Percentiles rank a stretch among this genome's conserved stretches.
Evolutionary conservation across 2,797 vertebrate species (phyloP).

Genomic region (Eupleurogrammus muticus): DNA sequence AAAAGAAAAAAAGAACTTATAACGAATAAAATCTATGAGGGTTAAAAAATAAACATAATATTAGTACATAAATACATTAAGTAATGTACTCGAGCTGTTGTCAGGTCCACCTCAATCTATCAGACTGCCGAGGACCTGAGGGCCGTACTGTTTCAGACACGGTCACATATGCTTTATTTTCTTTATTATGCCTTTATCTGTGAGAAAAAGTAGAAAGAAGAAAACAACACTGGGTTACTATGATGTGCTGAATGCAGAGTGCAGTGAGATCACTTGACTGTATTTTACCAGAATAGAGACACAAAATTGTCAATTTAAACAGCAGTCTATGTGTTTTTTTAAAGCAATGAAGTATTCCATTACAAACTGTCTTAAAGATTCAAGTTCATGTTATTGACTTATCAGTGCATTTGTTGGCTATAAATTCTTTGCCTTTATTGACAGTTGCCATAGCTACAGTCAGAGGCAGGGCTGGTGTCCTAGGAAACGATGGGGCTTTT

Average conservation of each 20-base stretch:
- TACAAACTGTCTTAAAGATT: constrained; percentile 18
- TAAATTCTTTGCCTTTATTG: constrained; percentile 61
- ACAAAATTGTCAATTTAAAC: background rate
- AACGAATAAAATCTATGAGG: too few species aligned
- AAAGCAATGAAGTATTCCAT: constrained; percentile 7
- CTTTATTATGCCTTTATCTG: background rate
- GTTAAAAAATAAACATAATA: too few species aligned
- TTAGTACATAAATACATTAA: too few species aligned
- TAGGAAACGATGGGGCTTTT: constrained; percentile 62
- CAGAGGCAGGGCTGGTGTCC: constrained; percentile 63
- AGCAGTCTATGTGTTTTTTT: constrained; percentile 19
- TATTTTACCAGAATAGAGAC: background rate
- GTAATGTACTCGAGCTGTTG: too few species aligned
- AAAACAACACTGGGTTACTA: background rate
- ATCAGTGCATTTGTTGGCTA: constrained; percentile 39
- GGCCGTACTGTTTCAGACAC: too few species aligned
- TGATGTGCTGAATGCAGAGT: background rate
- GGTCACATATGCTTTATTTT: background rate
- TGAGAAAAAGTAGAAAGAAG: constrained; percentile 14
- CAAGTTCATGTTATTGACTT: constrained; percentile 49
- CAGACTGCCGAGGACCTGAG: too few species aligned
- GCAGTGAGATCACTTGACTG: background rate
- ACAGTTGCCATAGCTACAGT: constrained; percentile 71
- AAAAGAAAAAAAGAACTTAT: too few species aligned
- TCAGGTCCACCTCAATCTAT: too few species aligned